Conservation (phyloP, 2,113 vertebrate genomes). For the Ovis canadensis region DNA sequence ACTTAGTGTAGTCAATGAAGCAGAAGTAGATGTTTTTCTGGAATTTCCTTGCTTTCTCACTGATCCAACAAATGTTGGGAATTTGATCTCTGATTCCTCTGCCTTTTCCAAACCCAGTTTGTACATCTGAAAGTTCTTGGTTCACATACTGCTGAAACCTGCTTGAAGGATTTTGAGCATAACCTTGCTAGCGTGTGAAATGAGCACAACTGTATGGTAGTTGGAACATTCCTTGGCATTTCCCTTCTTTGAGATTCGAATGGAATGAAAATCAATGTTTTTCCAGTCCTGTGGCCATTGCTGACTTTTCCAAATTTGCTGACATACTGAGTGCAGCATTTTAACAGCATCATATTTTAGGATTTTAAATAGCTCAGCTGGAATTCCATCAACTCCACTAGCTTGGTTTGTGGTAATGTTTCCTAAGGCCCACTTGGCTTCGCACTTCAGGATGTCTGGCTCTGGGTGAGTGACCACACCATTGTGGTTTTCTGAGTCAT, state of each 20-base stretch:
- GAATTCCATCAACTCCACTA: background rate
- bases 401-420: background rate
- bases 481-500: background rate
- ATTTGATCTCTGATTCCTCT: background rate
- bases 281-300: background rate
- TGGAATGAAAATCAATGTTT: background rate
- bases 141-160: background rate
- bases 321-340: background rate
- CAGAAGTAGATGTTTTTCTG: background rate
- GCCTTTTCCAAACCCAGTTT: background rate
- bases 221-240: background rate
- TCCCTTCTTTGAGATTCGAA: background rate
- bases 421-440: background rate
- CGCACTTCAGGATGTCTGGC: background rate
- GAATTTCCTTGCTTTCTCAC: background rate
- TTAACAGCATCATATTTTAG: background rate
- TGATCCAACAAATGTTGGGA: background rate
- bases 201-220: background rate
- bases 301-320: background rate
- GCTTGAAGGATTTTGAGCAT: background rate
- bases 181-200: background rate
- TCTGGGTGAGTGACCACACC: background rate
- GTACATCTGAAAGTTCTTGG: background rate
- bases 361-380: background rate
- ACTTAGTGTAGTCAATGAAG: background rate